A percentile compares a stretch with the other conserved stretches of the same genome.
Evolutionary conservation across 1,140 invertebrate genomes (phyloP).

Genomic region (Drosophila pachea): DNA sequence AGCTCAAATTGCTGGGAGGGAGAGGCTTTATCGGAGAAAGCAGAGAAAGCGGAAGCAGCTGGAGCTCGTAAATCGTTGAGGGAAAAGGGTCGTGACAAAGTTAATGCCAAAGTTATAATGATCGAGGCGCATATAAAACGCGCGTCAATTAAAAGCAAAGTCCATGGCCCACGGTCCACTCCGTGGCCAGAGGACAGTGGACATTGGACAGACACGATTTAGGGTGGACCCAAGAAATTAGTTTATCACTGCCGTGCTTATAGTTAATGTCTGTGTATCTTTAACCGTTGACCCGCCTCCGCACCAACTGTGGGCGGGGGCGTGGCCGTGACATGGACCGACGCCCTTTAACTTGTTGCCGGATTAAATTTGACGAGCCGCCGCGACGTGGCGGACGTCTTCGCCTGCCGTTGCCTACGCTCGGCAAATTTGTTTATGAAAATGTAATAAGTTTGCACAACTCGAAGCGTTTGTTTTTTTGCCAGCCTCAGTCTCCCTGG

Average conservation of each 20-base stretch:
- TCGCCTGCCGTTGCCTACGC: background rate
- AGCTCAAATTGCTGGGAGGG: background rate
- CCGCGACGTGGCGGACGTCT: background rate
- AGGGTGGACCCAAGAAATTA: constrained; percentile 26
- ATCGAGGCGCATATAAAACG: constrained; percentile 28
- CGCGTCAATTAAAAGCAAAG: constrained; percentile 33
- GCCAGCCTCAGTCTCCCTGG: too few species aligned
- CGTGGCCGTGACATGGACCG: constrained; percentile 1
- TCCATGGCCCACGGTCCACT: too few species aligned
- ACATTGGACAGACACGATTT: background rate
- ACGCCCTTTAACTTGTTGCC: constrained; percentile 43
- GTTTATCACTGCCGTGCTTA: constrained; percentile 37
- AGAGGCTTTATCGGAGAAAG: background rate
- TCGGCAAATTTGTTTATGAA: constrained; percentile 43
- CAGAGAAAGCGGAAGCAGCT: background rate
- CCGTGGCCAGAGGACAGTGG: background rate
- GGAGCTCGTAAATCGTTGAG: constrained; percentile 5
- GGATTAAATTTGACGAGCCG: constrained; percentile 44
- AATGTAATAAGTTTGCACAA: constrained; percentile 42
- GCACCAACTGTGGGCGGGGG: too few species aligned
- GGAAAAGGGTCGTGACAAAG: constrained; percentile 13
- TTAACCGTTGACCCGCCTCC: constrained; percentile 23
- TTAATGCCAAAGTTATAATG: constrained; percentile 32
- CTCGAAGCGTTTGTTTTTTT: constrained; percentile 18
- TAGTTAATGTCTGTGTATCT: constrained; percentile 32